A percentile compares a stretch with the other conserved stretches of the same genome.
phyloP scores from a whole-genome alignment of 2,113 vertebrate genomes.

The Nicator chloris region DNA sequence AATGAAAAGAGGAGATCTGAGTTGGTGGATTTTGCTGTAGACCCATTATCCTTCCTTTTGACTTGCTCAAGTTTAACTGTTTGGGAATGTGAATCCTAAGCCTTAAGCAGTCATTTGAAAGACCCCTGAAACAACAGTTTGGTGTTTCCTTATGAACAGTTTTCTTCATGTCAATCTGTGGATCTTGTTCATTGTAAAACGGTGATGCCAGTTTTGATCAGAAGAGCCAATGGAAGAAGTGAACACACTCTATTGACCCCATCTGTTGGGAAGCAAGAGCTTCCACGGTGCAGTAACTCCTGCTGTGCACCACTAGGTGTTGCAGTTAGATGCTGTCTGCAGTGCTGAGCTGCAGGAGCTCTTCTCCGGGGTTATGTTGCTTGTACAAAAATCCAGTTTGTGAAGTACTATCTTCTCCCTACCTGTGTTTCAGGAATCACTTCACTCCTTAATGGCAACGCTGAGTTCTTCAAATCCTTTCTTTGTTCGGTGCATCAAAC shows the following conservation, averaged over 20 bases:
- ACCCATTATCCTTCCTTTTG: background rate
- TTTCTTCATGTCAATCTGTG: background rate
- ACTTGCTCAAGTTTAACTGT: background rate
- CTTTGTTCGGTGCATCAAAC: slow-evolving; percentile 97
- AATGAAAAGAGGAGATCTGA: background rate
- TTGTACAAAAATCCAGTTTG: background rate
- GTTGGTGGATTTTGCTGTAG: background rate
- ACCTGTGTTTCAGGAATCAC: slow-evolving; percentile 72
- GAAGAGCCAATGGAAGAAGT: background rate
- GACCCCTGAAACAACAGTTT: background rate
- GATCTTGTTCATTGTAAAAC: background rate
- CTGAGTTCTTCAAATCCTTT: slow-evolving; percentile 91
- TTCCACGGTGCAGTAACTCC: background rate
- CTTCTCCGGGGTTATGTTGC: background rate
- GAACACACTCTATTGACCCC: rapidly evolving
- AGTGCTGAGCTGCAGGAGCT: background rate
- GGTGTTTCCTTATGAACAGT: background rate
- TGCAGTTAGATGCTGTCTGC: background rate
- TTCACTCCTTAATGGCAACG: slow-evolving; percentile 93
- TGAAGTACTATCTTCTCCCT: background rate
- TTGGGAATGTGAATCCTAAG: background rate
- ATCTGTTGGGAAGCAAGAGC: background rate
- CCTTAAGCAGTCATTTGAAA: background rate
- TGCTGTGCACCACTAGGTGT: background rate
- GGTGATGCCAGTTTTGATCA: background rate